Percentiles rank a stretch among this genome's conserved stretches.
Conservation (phyloP, 1,140 invertebrate genomes). For the Nasonia vitripennis region DNA sequence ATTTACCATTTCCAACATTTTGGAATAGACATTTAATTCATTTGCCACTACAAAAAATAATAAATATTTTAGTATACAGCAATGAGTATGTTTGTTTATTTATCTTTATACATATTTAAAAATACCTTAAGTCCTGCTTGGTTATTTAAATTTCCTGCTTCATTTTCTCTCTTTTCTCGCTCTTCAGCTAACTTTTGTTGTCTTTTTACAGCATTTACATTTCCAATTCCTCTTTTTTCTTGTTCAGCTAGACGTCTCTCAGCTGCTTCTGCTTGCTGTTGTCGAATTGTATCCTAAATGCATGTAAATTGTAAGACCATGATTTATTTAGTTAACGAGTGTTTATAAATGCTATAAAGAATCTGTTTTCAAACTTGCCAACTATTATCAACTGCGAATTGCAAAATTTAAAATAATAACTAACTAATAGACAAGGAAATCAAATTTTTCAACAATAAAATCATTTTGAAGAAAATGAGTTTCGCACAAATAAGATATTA, state of each 20-base stretch:
- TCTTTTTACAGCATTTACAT: slow-evolving; percentile 73
- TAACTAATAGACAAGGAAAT: too few relatives aligned
- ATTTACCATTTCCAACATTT: background rate
- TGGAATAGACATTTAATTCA: slow-evolving; percentile 53
- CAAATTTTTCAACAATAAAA: too few relatives aligned
- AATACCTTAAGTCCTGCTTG: slow-evolving; percentile 60
- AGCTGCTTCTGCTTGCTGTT: slow-evolving; percentile 75
- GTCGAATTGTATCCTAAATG: slow-evolving; percentile 61
- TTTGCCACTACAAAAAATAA: slow-evolving; percentile 62
- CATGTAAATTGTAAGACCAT: background rate
- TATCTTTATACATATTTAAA: slow-evolving; percentile 21
- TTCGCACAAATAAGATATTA: too few relatives aligned
- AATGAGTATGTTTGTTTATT: background rate
- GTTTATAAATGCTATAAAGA: background rate
- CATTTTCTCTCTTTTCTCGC: slow-evolving; percentile 64
- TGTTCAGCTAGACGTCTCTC: slow-evolving; percentile 73
- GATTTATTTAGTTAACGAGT: background rate
- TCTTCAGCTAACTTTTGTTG: slow-evolving; percentile 72
- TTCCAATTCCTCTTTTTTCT: slow-evolving; percentile 75
- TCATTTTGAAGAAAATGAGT: too few relatives aligned
- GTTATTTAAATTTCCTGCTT: slow-evolving; percentile 57
- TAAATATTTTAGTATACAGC: slow-evolving; percentile 4
- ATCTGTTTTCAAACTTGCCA: too few relatives aligned
- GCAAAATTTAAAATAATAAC: too few relatives aligned
- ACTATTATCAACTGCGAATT: too few relatives aligned